Evolutionary conservation across 2,888 invertebrate genomes (phyloP).

Genomic region (Megalurothrips usitatus): DNA sequence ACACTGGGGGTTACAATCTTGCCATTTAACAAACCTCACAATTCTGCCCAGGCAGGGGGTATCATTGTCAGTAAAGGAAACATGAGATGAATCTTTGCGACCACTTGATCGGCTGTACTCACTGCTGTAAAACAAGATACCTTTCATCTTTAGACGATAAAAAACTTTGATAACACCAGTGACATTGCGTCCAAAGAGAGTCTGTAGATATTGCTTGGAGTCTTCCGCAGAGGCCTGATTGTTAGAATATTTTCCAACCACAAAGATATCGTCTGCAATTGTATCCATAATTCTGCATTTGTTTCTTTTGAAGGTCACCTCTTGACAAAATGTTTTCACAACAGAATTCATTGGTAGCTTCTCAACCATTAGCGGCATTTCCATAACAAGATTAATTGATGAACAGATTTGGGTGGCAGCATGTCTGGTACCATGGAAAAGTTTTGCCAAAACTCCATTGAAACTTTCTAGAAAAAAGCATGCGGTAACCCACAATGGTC

Average conservation of each 20-base stretch:
- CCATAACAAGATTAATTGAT: neutral
- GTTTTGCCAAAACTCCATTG: neutral
- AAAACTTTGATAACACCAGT: neutral
- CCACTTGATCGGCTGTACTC: neutral
- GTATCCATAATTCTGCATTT: neutral
- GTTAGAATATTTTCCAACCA: neutral
- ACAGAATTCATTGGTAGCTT: neutral
- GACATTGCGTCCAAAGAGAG: neutral
- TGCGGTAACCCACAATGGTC: neutral
- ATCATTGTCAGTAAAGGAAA: neutral
- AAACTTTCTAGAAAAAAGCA: slow-evolving; percentile 17
- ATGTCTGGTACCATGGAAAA: slow-evolving; percentile 21
- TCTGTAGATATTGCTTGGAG: neutral
- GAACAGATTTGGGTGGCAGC: slow-evolving; percentile 16
- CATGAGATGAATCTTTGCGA: neutral
- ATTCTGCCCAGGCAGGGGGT: neutral
- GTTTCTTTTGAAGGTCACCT: neutral
- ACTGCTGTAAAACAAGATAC: neutral
- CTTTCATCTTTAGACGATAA: neutral
- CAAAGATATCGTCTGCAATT: neutral
- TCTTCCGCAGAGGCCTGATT: neutral
- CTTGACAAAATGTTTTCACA: neutral
- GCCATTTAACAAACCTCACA: neutral
- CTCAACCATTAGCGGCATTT: neutral
- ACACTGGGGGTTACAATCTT: neutral